Conservation (phyloP, 2,797 vertebrate genomes). For the Prionace glauca region DNA sequence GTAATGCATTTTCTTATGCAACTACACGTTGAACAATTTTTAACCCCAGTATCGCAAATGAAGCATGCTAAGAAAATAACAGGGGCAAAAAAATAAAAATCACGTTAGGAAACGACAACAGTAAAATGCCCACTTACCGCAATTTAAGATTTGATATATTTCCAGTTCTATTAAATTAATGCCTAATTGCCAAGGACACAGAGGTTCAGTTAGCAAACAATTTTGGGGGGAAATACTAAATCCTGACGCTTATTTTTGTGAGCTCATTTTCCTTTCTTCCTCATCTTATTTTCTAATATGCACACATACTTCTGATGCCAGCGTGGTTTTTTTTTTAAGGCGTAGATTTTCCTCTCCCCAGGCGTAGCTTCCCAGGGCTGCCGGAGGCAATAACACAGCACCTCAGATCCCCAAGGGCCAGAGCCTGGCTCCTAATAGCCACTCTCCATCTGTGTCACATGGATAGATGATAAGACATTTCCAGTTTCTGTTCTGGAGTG, state of each 20-base stretch:
- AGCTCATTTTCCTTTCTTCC: slow-evolving; percentile 50
- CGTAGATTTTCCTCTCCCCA: slow-evolving; percentile 61
- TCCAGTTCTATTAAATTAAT: background rate
- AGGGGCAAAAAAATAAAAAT: background rate
- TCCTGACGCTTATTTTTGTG: slow-evolving; percentile 40
- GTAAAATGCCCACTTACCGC: background rate
- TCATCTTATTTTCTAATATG: slow-evolving; percentile 45
- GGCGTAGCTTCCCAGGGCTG: slow-evolving; percentile 94
- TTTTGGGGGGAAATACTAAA: background rate
- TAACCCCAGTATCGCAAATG: background rate
- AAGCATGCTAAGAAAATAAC: background rate
- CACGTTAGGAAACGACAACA: background rate
- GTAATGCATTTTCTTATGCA: slow-evolving; percentile 58
- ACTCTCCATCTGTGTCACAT: slow-evolving; percentile 98
- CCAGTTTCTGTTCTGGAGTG: slow-evolving; percentile 82
- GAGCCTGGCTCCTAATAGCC: slow-evolving; percentile 95
- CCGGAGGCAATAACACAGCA: slow-evolving; percentile 94
- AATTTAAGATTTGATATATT: background rate
- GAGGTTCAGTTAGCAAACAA: background rate
- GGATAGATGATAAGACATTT: slow-evolving; percentile 95
- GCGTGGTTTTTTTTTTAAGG: slow-evolving; percentile 50
- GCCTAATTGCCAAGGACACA: background rate
- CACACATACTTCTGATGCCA: slow-evolving; percentile 53
- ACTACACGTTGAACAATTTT: slow-evolving; percentile 21
- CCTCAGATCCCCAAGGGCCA: slow-evolving; percentile 96